These are phyloP conservation scores for Thymelicus acteon DNA, from an alignment of 2,888 invertebrate genomes.

Conservation along the genomic window DNA sequence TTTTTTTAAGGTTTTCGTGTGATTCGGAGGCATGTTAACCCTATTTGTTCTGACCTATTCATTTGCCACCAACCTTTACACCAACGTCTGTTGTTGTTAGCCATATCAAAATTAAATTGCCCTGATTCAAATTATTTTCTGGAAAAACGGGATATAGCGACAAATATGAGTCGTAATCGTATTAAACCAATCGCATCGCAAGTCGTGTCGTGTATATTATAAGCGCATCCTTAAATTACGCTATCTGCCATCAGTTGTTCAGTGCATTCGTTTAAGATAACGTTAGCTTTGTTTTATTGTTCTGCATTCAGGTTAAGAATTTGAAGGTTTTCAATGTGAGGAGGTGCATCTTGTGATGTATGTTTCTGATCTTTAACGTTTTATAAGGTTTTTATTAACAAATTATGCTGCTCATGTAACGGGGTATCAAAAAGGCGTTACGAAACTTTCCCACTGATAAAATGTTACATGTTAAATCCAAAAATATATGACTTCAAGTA, in stretches of 20 bases:
- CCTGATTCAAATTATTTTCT: no score
- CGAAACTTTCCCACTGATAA: no score
- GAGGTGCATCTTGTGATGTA: constrained; percentile 32
- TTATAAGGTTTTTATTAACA: background rate
- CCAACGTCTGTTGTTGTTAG: no score
- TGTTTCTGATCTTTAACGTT: constrained; percentile 13
- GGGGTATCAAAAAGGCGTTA: background rate
- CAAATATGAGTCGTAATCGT: background rate
- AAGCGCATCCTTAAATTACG: constrained; percentile 44
- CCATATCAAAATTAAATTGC: no score
- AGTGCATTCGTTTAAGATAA: constrained; percentile 53
- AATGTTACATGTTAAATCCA: no score
- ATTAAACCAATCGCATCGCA: background rate
- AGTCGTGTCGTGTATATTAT: constrained; percentile 21
- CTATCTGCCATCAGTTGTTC: constrained; percentile 52
- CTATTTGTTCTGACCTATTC: no score
- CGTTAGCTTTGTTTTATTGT: constrained; percentile 46
- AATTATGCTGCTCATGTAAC: background rate
- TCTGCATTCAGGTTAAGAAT: constrained; percentile 39
- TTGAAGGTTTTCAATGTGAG: constrained; percentile 16
- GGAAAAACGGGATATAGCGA: background rate
- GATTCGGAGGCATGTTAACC: no score
- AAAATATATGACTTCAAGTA: no score
- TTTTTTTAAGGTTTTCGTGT: no score
- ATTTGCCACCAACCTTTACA: no score